Evolutionary conservation across 2,113 vertebrate genomes (phyloP), one percentile per base, ranked within the genome.

Genomic region (Polypterus bichir): DNA sequence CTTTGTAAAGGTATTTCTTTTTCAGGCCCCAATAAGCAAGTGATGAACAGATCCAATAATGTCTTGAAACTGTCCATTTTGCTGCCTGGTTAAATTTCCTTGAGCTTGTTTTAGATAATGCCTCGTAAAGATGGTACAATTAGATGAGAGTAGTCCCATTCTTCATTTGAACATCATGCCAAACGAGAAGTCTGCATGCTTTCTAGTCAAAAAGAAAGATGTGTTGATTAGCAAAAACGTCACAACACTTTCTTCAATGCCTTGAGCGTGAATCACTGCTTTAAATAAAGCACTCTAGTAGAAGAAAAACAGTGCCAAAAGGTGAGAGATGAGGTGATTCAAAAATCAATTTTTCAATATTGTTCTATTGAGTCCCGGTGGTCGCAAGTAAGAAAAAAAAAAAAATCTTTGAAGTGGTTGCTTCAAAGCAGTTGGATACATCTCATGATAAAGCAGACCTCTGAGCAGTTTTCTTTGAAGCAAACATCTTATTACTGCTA

Each of bases 401-500:
- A 27, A 27, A 44, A 7, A 10, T 45, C 27, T 58, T 58, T 58
- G 56, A 58, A 58, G 44, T 4, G 7, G 8, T 58, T 58, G 56
- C 27, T 58, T 45, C 11, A 58, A 58, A 5, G 56, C 3, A 58
- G 56, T 27, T 44, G 46, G 56, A 44, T 58, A 45, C 44, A 45
- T 58, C 27, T 58, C 51, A 52, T 52, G 56, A 58, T 58, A 11
- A 58, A 45, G 44, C 44, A 45, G 9, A 58, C 3, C 44, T 58
- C 56, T 45, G 56, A 58, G 44, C 56, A 58, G 27, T 61, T 61
- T n/a, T 65, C 53, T 65, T 48, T 62, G 44, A 52, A 27, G 52
- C 48, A 2, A 59, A 59, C 52, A 62, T 67, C 47, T 63, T 56
- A 45, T 48, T 46, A 9, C 9, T 66, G 51, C 49, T 64, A 56